Percentiles rank a stretch among this genome's conserved stretches.
These are phyloP conservation scores for Rotaria socialis DNA, from an alignment of 2,888 invertebrate genomes.

Conservation along the genomic window DNA sequence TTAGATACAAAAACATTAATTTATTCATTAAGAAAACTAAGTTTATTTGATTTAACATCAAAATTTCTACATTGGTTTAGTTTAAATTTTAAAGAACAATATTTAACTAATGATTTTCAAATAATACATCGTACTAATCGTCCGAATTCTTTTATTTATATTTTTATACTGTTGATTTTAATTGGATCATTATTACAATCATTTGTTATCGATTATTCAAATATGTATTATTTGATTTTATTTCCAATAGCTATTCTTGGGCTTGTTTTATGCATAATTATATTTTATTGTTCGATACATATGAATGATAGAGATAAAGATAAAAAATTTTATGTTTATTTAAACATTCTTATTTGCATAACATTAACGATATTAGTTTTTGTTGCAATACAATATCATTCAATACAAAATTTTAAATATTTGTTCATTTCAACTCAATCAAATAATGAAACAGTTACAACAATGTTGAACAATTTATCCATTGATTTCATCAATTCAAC, in stretches of 20 bases:
- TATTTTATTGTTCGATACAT: background rate
- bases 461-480: background rate
- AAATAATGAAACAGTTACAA: background rate
- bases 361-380: background rate
- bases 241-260: background rate
- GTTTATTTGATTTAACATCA: conserved; percentile 27
- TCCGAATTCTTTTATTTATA: background rate
- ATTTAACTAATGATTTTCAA: conserved; percentile 27
- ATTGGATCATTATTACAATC: conserved; percentile 8
- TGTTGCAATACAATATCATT: background rate
- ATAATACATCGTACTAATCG: background rate
- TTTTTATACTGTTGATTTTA: background rate
- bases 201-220: background rate
- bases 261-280: background rate
- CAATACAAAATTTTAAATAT: conserved; percentile 25
- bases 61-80: conserved; percentile 7
- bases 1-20: background rate
- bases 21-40: background rate
- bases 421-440: background rate
- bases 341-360: conserved; percentile 23
- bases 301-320: background rate
- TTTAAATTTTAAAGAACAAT: background rate
- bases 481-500: too few relatives aligned
- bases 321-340: conserved; percentile 17
- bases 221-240: background rate